Percentiles rank a stretch among this genome's conserved stretches.
phyloP scores from a whole-genome alignment of 2,888 invertebrate species.

The Eumerus sabulonum region DNA sequence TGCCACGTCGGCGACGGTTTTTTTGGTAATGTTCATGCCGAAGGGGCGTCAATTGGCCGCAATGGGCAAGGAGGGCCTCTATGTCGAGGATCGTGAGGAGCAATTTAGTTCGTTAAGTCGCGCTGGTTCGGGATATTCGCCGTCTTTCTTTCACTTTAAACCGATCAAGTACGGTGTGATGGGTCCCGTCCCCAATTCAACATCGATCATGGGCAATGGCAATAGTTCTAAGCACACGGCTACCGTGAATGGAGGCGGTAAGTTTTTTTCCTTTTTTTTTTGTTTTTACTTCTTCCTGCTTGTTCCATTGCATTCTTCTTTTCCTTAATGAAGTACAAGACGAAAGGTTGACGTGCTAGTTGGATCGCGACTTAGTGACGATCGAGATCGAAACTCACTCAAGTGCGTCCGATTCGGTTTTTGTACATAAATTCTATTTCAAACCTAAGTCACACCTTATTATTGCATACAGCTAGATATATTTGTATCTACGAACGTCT shows the following conservation, averaged over 20 bases:
- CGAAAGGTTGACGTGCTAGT: slow-evolving; percentile 51
- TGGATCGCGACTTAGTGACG: not conserved
- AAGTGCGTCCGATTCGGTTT: slow-evolving; percentile 42
- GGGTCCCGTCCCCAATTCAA: slow-evolving; percentile 79
- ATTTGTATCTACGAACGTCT: too few relatives aligned
- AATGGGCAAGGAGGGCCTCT: slow-evolving; percentile 92
- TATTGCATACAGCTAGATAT: not conserved
- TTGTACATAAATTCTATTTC: slow-evolving; percentile 16
- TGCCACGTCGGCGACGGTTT: slow-evolving; percentile 90
- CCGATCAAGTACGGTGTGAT: slow-evolving; percentile 89
- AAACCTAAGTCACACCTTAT: slow-evolving; percentile 56
- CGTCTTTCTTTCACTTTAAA: slow-evolving; percentile 95
- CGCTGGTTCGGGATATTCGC: slow-evolving; percentile 91
- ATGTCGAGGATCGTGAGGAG: slow-evolving; percentile 90
- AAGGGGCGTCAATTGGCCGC: slow-evolving; percentile 95
- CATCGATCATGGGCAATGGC: slow-evolving; percentile 78
- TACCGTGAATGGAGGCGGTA: slow-evolving; percentile 77
- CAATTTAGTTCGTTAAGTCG: slow-evolving; percentile 89
- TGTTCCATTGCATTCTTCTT: slow-evolving; percentile 4
- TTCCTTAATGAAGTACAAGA: slow-evolving; percentile 17
- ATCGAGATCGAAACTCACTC: slow-evolving; percentile 32
- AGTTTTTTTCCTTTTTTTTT: slow-evolving; percentile 62
- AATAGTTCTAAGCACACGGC: slow-evolving; percentile 80
- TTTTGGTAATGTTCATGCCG: slow-evolving; percentile 96
- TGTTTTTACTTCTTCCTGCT: not conserved